These are phyloP conservation scores for Protonibea diacanthus DNA, from an alignment of 2,797 vertebrate species.

Conservation along the genomic window DNA sequence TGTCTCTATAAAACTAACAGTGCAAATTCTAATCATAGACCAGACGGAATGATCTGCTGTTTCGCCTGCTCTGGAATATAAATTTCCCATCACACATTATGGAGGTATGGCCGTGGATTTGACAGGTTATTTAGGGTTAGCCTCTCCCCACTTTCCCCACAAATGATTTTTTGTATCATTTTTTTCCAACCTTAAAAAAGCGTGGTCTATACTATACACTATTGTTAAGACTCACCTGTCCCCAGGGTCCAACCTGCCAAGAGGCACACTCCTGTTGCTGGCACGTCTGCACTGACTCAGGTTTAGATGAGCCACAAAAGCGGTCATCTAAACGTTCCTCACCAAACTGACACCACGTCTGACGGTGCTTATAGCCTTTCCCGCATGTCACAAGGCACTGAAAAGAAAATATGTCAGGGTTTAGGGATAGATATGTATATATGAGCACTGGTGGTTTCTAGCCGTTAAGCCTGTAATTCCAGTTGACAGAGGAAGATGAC, in stretches of 20 bases:
- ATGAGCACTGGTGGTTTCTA: background rate
- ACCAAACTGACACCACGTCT: conserved; percentile 97
- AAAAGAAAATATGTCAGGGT: conserved; percentile 32
- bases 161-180: background rate
- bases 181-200: background rate
- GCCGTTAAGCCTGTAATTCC: background rate
- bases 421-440: background rate
- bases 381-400: conserved; percentile 99
- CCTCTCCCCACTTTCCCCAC: background rate
- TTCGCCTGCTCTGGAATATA: background rate
- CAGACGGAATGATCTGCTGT: background rate
- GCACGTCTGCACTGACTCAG: conserved; percentile 91
- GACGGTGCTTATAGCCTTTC: conserved; percentile 96
- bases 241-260: conserved; percentile 98
- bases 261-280: conserved; percentile 97
- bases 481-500: conserved; percentile 14
- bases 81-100: background rate
- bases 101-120: background rate
- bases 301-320: conserved; percentile 91
- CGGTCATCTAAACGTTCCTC: conserved; percentile 92
- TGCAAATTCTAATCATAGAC: background rate
- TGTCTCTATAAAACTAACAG: background rate
- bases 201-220: background rate
- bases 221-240: conserved; percentile 87
- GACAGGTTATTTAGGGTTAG: no score